Base-by-base conservation (phyloP, 2,797 vertebrate genomes). In the Babyrousa celebensis region DNA sequence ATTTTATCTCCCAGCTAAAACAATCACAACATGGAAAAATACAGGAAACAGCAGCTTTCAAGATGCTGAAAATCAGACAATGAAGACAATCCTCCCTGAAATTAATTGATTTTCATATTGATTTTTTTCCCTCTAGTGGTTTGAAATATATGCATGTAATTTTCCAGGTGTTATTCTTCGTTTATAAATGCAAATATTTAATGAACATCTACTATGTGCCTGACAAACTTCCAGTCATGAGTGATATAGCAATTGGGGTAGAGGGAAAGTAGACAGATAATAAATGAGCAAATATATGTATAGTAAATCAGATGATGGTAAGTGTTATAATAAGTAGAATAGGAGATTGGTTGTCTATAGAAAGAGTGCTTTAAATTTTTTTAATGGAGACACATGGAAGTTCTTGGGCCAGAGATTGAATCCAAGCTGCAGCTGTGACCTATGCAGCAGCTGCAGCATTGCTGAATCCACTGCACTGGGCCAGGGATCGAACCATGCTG, bases 11-110 rank as follows among this genome's bases (percentile, higher is more conserved):
- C 48, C n/a, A 92, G n/a, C 12, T 52, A 8, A 79, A 62, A 80
- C 23, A 93, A 91, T 83, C n/a, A 89, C 29, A 93, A 93, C 32
- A 86, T 84, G 11, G 6, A 68, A 70, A 93, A 52, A 91, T 32
- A 43, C 20, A 43, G 48, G 32, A 96, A 93, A 65, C 0, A 70
- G 52, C 3, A 79, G 3, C n/a, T 94, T 94, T 91, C n/a, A 93
- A 89, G 70, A 93, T 4, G 71, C 29, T 67, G 60, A 86, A 71
- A 18, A 63, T 83, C 6, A 93, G n/a, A 9, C 16, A 91, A 78
- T 29, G 56, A 60, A 92, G 10, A 48, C 6, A 63, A 21, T 63
- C 7, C 54, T 32, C 25, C 17, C 32, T 90, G 62, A 74, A 6
- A 56, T 40, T 11, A 67, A 36, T 25, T 17, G 58, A 40, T 27